Base-by-base conservation (phyloP, 2,888 invertebrate species). In the Gasteruption jaculator region DNA sequence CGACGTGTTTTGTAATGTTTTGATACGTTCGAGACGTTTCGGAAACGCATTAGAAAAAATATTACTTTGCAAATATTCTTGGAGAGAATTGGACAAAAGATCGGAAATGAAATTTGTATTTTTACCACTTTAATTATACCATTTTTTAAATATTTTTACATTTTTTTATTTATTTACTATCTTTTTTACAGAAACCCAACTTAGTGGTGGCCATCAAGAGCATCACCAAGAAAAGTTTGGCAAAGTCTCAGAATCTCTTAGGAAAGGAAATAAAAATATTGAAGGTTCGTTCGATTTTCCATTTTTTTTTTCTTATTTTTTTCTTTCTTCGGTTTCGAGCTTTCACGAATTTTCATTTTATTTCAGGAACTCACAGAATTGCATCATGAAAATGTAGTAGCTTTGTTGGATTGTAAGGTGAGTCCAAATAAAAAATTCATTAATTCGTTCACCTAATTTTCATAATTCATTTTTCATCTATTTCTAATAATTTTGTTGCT, bases 191-290 rank as follows among this genome's bases (percentile, higher is more conserved):
- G 96, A 87, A 86, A 74, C 82, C 84, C 51, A 81, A 84, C 58
- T 81, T 84, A 57, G 83, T 86, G 20, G 97, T 99, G 49, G 99
- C 99, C 55, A 93, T 99, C 52, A 99, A 99, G 75, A 90, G 91
- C 68, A 95, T 99, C 53, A 90, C 93, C 12, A 99, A 99, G 78
- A 95, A 99, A 74, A 97, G 91, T 63, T 79, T 99, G 58, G 88
- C 91, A 44, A 99, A 99, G 73, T 94, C 95, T 33, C 95, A 96
- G 71, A 95, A 92, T 74, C 80, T 99, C 51, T 82, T 99, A 31
- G 91, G 91, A 49, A 99, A 99, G 71, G 99, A 99, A 76, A 99
- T 99, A 54, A 96, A 96, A 76, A 99, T 99, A 63, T 79, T 99
- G 39, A 93, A 95, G 78, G 86, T 86, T 66, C 53, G 64, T 59